Percentiles rank a stretch among this genome's conserved stretches.
Conservation (phyloP, 92 coral and sea anemone genomes). For the Epizoanthus ramosus region DNA sequence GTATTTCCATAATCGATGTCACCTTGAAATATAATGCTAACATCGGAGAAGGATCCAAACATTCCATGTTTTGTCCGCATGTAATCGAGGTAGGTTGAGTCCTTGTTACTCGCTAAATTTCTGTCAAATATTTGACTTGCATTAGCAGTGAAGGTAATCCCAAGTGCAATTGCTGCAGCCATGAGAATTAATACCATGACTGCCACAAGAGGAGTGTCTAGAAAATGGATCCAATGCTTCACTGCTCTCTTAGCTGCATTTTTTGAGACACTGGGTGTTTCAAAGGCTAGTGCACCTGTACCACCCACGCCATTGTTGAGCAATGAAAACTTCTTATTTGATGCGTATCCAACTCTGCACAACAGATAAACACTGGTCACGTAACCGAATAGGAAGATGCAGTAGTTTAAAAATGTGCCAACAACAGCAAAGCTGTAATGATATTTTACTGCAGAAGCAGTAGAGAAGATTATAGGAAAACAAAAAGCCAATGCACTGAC, state of each 20-base stretch:
- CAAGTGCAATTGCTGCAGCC: background rate
- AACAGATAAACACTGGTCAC: background rate
- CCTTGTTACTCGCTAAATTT: slow-evolving; percentile 24
- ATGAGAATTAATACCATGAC: background rate
- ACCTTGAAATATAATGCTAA: slow-evolving; percentile 39
- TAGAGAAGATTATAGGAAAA: background rate
- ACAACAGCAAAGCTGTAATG: background rate
- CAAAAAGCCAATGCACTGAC: background rate
- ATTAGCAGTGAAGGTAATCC: background rate
- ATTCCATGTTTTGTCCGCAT: slow-evolving; percentile 26
- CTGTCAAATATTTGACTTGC: slow-evolving; percentile 32
- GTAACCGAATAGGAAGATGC: background rate
- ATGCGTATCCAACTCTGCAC: background rate
- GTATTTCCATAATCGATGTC: slow-evolving; percentile 24
- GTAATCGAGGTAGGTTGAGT: slow-evolving; percentile 23
- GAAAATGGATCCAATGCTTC: background rate
- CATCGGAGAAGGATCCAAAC: slow-evolving; percentile 41
- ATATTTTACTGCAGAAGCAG: background rate
- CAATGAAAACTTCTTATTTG: background rate
- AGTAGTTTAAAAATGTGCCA: background rate
- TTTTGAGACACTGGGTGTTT: background rate
- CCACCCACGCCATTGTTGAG: background rate
- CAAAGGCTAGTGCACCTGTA: background rate
- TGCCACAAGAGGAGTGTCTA: background rate
- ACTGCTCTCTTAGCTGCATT: background rate